These are phyloP conservation scores for Onthophagus taurus DNA, from an alignment of 1,140 invertebrate species.

Conservation along the genomic window DNA sequence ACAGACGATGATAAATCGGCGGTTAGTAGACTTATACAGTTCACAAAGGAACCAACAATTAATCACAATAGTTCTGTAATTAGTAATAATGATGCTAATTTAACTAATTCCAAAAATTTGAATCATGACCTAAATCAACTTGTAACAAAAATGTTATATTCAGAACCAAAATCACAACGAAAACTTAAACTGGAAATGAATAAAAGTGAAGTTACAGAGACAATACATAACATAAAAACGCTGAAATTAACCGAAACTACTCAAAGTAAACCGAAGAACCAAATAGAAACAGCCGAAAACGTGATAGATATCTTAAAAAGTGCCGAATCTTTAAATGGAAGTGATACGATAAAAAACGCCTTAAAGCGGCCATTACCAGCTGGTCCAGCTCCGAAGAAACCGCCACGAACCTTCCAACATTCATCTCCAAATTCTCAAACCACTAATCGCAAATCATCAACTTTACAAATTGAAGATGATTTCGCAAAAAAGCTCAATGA, in stretches of 20 bases:
- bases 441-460: slow-evolving; percentile 1
- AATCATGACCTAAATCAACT: slow-evolving; percentile 19
- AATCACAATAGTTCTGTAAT: not conserved
- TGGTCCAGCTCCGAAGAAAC: slow-evolving; percentile 61
- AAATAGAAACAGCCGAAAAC: slow-evolving; percentile 10
- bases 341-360: slow-evolving; percentile 50
- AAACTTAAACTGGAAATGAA: slow-evolving; percentile 23
- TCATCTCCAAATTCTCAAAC: slow-evolving; percentile 15
- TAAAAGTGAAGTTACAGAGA: not conserved
- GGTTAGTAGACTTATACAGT: not conserved
- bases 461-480: slow-evolving; percentile 7
- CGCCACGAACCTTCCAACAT: slow-evolving; percentile 55
- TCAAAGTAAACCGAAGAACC: not conserved
- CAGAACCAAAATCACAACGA: slow-evolving; percentile 35
- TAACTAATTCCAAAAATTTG: not conserved
- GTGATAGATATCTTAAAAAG: slow-evolving; percentile 8
- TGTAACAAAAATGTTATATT: slow-evolving; percentile 29
- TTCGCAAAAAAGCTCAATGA: slow-evolving; percentile 14
- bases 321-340: slow-evolving; percentile 18
- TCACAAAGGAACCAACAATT: not conserved
- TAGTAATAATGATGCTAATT: not conserved
- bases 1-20: not conserved
- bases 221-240: slow-evolving; percentile 25
- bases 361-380: slow-evolving; percentile 51
- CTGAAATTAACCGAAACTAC: slow-evolving; percentile 24